Evolutionary conservation across 1,140 invertebrate genomes (phyloP), one percentile per base, ranked within the genome.

Genomic region (Meloidogyne chitwoodi): DNA sequence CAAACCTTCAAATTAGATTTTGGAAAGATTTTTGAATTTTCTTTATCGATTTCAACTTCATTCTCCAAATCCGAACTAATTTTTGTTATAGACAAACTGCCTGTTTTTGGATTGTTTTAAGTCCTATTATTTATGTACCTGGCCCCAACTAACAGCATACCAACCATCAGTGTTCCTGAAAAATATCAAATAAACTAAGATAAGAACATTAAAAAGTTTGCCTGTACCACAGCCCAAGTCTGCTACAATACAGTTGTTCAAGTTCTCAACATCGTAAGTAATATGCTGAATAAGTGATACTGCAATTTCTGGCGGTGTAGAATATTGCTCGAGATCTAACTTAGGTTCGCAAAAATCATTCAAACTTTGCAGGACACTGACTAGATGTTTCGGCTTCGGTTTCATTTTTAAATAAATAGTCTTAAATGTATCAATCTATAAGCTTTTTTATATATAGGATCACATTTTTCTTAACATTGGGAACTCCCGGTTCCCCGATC

Each of bases 291-390:
- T 29, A 11, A 74, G 5, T 8, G 31, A 62, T 24, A 56, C 64
- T 41, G 29, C 22, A 79, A 76, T 79, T 22, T 70, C 66, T 27
- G 76, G 22, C n/a, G 68, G 44, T 11, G 77, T 79, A 31, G 62
- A 34, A 65, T 79, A 79, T 56, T 79, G 77, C 63, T 79, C 77
- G 22, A 79, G 63, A 22, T 74, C 78, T 22, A 79, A 27, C 38
- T 31, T 65, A 27, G 77, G 77, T 1, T 64, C 24, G 19, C 66
- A 12, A 31, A 79, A 79, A 29, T 27, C 31, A 16, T 79, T 79
- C 27, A 79, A 29, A 24, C 44, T 26, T 27, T 74, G 68, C 16
- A 79, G 70, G 38, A 80, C 26, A 22, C 34, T 38, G 64, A 41
- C 67, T 16, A 79, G 31, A 10, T 78, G 76, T 64, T 79, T 79